Percentiles rank a stretch among this genome's conserved stretches.
Evolutionary conservation across 2,113 vertebrate species (phyloP).

Genomic region (Egretta garzetta): DNA sequence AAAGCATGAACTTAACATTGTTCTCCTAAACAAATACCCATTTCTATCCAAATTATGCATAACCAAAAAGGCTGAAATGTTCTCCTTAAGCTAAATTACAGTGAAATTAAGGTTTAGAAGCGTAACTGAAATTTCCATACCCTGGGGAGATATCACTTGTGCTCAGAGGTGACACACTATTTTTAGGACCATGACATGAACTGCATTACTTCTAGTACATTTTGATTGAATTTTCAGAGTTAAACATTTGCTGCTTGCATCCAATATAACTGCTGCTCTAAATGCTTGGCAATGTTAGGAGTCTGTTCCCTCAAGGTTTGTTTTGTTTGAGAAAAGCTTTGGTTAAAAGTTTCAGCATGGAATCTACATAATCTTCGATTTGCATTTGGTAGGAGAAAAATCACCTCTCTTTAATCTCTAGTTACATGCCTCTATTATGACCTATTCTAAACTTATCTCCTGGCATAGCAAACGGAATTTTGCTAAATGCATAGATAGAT

Average conservation of each 20-base stretch:
- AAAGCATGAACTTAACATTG: not conserved
- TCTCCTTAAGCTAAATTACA: not conserved
- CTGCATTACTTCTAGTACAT: slow-evolving; percentile 6
- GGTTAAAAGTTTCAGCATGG: not conserved
- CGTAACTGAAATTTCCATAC: not conserved
- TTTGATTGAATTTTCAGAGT: slow-evolving; percentile 39
- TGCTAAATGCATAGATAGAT: slow-evolving; percentile 72
- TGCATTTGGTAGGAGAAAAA: slow-evolving; percentile 36
- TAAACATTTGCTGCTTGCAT: not conserved
- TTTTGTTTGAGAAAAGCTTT: not conserved
- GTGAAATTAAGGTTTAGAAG: not conserved
- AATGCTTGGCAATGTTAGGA: not conserved
- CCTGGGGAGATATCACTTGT: not conserved
- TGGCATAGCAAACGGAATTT: slow-evolving; percentile 67
- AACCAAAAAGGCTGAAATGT: not conserved
- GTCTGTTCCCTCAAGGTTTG: not conserved
- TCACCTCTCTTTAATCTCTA: slow-evolving; percentile 58
- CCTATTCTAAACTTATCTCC: slow-evolving; percentile 70
- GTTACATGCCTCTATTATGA: slow-evolving; percentile 66
- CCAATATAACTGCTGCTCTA: not conserved
- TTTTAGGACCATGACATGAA: slow-evolving; percentile 24
- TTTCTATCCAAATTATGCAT: not conserved
- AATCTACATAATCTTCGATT: not conserved
- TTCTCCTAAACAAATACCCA: not conserved
- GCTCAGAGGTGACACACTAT: slow-evolving; percentile 39